phyloP scores from a whole-genome alignment of 64 coral and sea anemone species.

The Platygyra sinensis region DNA sequence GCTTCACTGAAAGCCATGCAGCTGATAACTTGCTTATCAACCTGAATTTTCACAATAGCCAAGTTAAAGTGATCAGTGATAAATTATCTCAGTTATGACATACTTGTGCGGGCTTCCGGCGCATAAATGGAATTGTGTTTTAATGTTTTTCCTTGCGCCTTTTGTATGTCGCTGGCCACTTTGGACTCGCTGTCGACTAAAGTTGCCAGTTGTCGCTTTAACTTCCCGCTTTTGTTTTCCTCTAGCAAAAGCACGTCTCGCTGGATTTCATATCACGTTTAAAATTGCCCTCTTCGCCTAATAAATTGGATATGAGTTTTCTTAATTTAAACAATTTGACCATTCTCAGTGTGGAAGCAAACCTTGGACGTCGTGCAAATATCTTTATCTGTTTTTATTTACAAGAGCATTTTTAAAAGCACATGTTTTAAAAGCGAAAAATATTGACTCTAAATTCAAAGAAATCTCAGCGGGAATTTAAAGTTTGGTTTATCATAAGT shows the following conservation, averaged over 20 bases:
- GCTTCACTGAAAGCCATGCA: constrained; percentile 27
- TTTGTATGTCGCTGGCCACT: constrained; percentile 15
- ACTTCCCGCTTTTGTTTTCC: constrained; percentile 22
- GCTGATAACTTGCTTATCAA: constrained; percentile 31
- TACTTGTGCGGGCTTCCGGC: constrained; percentile 23
- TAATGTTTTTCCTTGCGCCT: constrained; percentile 25
- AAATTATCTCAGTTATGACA: constrained; percentile 42
- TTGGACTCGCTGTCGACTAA: constrained; percentile 30
- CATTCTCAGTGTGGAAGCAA: background rate
- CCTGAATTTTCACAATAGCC: constrained; percentile 40
- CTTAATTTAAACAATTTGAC: background rate
- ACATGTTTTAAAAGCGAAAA: constrained; percentile 31
- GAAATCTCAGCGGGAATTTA: constrained; percentile 46
- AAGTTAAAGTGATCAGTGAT: constrained; percentile 42
- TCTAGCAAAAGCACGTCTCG: background rate
- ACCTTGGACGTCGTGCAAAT: background rate
- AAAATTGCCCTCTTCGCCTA: background rate
- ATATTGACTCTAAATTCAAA: constrained; percentile 34
- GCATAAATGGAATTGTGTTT: constrained; percentile 48
- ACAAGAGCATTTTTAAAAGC: constrained; percentile 52
- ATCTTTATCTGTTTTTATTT: constrained; percentile 12
- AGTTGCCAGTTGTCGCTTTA: constrained; percentile 43
- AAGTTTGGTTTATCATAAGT: constrained; percentile 31
- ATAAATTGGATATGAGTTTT: constrained; percentile 10
- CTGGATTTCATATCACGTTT: background rate